Percentiles rank a stretch among this genome's conserved stretches.
These are phyloP conservation scores for Pygoscelis adeliae DNA, from an alignment of 2,113 vertebrate genomes.

Conservation along the genomic window DNA sequence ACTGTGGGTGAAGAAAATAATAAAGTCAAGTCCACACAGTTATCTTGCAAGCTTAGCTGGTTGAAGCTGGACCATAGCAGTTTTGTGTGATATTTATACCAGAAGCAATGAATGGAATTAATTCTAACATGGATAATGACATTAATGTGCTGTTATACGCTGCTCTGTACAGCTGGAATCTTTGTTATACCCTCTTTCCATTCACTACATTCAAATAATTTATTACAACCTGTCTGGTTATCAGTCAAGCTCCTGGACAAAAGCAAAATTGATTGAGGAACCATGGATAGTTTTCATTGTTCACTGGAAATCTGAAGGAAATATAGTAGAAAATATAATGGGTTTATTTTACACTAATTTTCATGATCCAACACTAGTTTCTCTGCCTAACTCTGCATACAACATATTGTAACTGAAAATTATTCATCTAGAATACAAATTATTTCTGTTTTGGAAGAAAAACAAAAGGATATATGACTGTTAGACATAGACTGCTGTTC, in stretches of 20 bases:
- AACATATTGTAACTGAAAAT: not conserved
- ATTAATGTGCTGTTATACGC: fast-evolving
- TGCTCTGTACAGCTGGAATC: not conserved
- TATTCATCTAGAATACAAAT: not conserved
- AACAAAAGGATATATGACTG: not conserved
- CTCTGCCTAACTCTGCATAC: not conserved
- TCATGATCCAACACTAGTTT: not conserved
- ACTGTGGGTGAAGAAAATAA: not conserved
- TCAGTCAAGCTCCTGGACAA: not conserved
- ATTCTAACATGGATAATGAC: not conserved
- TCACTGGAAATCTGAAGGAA: not conserved
- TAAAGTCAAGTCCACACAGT: not conserved
- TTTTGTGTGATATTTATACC: not conserved
- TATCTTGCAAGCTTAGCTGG: not conserved
- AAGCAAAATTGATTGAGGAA: not conserved
- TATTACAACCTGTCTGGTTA: not conserved
- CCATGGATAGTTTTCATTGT: not conserved
- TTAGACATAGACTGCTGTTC: not conserved
- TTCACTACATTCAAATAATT: not conserved
- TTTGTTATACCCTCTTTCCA: not conserved
- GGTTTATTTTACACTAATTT: not conserved
- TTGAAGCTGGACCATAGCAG: not conserved
- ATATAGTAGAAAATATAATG: not conserved
- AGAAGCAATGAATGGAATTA: not conserved
- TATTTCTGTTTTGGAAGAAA: not conserved